These are phyloP conservation scores for Hemicordylus capensis DNA, from an alignment of 2,113 vertebrate species.

Conservation along the genomic window DNA sequence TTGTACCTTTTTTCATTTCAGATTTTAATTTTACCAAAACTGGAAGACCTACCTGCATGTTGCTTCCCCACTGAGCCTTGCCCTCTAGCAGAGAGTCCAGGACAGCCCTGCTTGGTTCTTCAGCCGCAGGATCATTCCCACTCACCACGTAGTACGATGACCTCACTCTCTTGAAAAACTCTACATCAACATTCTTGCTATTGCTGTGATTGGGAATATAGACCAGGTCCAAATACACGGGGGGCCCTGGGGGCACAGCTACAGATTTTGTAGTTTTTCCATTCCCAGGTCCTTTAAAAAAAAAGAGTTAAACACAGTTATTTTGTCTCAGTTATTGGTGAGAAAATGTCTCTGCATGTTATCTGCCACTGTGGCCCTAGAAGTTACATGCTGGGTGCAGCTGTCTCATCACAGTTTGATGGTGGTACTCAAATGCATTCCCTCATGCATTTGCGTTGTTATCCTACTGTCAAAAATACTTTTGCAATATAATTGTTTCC, in stretches of 20 bases:
- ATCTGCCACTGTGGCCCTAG: not conserved
- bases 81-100: constrained; percentile 93
- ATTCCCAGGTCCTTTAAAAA: constrained; percentile 77
- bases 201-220: constrained; percentile 98
- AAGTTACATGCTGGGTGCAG: not conserved
- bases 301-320: constrained; percentile 26
- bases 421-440: not conserved
- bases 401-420: not conserved
- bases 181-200: constrained; percentile 92
- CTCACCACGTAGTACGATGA: constrained; percentile 98
- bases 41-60: constrained; percentile 85
- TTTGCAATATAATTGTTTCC: not conserved
- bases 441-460: not conserved
- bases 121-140: constrained; percentile 88
- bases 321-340: constrained; percentile 3
- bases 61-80: constrained; percentile 93
- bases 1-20: not conserved
- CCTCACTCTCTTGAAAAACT: constrained; percentile 95
- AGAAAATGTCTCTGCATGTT: constrained; percentile 13
- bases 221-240: constrained; percentile 95
- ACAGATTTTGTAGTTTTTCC: constrained; percentile 80
- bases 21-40: not conserved
- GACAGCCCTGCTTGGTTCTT: constrained; percentile 92
- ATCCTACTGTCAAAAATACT: not conserved
- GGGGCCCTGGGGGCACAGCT: constrained; percentile 86